Conservation (phyloP, 2,888 invertebrate species). For the Aspidiotus rigidus region DNA sequence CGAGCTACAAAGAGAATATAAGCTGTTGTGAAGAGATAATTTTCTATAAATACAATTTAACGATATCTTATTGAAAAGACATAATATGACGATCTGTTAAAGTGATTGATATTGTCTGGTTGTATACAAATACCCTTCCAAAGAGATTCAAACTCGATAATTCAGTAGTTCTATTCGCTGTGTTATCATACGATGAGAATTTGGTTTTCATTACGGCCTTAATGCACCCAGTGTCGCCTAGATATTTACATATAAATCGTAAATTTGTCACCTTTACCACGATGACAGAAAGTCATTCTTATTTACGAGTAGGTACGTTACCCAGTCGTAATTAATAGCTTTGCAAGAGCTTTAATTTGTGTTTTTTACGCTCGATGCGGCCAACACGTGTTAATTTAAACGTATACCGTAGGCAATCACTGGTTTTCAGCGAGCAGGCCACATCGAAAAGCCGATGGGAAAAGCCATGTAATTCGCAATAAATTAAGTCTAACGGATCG, state of each 20-base stretch:
- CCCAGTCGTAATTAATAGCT: not conserved
- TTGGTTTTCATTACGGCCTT: not conserved
- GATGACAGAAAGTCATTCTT: not conserved
- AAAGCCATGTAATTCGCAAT: not conserved
- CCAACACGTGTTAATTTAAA: slow-evolving; percentile 4
- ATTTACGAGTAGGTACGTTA: not conserved
- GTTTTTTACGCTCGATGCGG: not conserved
- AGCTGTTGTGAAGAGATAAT: too few species aligned
- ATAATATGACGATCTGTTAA: too few species aligned
- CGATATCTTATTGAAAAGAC: too few species aligned
- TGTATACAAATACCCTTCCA: too few species aligned
- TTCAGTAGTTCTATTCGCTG: too few species aligned
- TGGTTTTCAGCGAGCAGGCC: too few species aligned
- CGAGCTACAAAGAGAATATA: too few species aligned
- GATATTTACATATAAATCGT: slow-evolving; percentile 4
- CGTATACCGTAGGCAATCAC: not conserved
- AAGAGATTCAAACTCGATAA: too few species aligned
- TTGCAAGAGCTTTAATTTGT: not conserved
- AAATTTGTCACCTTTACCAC: not conserved
- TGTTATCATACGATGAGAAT: too few species aligned
- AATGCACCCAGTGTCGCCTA: not conserved
- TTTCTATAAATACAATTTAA: too few species aligned
- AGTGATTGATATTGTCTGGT: too few species aligned
- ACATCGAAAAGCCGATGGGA: not conserved
- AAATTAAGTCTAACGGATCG: not conserved